These are phyloP conservation scores for Callosobruchus maculatus DNA, from an alignment of 2,888 invertebrate species.

Conservation along the genomic window DNA sequence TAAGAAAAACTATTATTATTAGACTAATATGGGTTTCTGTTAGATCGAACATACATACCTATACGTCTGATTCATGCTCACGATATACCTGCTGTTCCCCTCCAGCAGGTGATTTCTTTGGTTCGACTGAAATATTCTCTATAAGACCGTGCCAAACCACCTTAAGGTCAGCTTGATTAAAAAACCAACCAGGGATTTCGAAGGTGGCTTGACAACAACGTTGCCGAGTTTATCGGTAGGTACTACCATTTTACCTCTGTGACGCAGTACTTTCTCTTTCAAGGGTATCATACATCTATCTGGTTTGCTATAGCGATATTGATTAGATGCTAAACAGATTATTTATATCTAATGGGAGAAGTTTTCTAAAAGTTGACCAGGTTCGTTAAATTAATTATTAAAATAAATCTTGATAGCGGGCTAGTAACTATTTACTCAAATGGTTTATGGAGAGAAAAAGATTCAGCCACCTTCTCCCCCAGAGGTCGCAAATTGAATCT, in stretches of 20 bases:
- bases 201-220: background rate
- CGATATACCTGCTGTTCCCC: background rate
- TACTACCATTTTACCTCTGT: background rate
- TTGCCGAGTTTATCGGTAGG: background rate
- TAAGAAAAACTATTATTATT: too few relatives aligned
- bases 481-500: too few relatives aligned
- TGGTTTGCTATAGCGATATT: background rate
- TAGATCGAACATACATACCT: background rate
- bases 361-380: too few relatives aligned
- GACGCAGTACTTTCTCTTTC: background rate
- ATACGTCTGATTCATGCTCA: background rate
- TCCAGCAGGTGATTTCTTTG: background rate
- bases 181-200: constrained; percentile 22
- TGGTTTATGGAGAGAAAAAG: too few relatives aligned
- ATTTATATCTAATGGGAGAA: too few relatives aligned
- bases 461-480: too few relatives aligned
- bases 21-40: background rate
- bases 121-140: background rate
- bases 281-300: background rate
- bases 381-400: too few relatives aligned
- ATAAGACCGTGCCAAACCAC: constrained; percentile 21
- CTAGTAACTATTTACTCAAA: too few relatives aligned
- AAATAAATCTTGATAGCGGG: too few relatives aligned
- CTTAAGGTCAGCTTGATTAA: constrained; percentile 31
- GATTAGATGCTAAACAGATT: background rate